A percentile compares a stretch with the other conserved stretches of the same genome.
Evolutionary conservation across 1,140 invertebrate species (phyloP).

Genomic region (Catajapyx aquilonaris): DNA sequence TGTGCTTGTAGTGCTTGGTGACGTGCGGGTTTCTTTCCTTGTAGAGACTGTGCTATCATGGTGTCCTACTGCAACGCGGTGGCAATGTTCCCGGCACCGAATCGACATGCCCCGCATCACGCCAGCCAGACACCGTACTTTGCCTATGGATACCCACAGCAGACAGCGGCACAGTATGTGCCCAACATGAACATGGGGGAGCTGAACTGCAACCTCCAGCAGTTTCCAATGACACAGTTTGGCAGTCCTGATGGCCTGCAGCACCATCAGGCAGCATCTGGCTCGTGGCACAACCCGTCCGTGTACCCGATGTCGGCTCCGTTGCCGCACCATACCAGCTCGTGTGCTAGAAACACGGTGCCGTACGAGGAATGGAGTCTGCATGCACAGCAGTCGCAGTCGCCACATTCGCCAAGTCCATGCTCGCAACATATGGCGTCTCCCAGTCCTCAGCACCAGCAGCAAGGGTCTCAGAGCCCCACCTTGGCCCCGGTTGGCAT

Average conservation of each 20-base stretch:
- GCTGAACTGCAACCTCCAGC: slow-evolving; percentile 4
- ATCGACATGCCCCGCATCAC: slow-evolving; percentile 7
- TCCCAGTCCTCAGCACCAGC: slow-evolving; percentile 4
- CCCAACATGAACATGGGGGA: slow-evolving; percentile 1
- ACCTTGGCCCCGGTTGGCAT: slow-evolving; percentile 3
- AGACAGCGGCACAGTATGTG: slow-evolving; percentile 4
- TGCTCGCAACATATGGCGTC: slow-evolving; percentile 1
- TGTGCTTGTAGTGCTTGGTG: too few species aligned
- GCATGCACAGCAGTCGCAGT: too few species aligned
- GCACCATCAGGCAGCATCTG: slow-evolving; percentile 2
- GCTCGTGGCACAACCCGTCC: slow-evolving; percentile 3
- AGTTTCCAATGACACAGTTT: slow-evolving; percentile 5
- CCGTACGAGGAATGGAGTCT: slow-evolving; percentile 8
- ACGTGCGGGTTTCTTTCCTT: too few species aligned
- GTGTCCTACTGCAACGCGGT: slow-evolving; percentile 7
- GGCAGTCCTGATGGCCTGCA: slow-evolving; percentile 1
- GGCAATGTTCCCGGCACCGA: slow-evolving; percentile 8
- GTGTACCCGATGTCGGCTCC: slow-evolving; percentile 2
- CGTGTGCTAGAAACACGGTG: slow-evolving; percentile 3
- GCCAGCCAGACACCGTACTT: slow-evolving; percentile 6
- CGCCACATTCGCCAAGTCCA: slow-evolving; percentile 4
- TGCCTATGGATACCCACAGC: slow-evolving; percentile 7
- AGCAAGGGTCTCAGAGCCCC: slow-evolving; percentile 1
- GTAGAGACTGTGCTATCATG: slow-evolving; percentile 3
- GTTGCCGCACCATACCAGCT: slow-evolving; percentile 2